phyloP scores from a whole-genome alignment of 2,888 invertebrate species.

The Diabrotica balteata region DNA sequence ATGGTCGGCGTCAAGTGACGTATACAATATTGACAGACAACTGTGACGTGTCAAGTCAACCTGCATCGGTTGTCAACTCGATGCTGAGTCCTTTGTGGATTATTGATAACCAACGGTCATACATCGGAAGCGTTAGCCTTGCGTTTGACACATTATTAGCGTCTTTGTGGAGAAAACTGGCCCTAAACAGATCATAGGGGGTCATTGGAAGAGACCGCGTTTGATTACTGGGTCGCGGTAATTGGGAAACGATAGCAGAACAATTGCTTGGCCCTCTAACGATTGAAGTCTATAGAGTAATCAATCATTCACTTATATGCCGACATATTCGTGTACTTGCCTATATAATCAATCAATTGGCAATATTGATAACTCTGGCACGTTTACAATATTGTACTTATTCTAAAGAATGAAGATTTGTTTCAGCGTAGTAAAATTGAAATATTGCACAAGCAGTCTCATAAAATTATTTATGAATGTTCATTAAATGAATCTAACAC shows the following conservation, averaged over 20 bases:
- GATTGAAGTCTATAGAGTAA: constrained; percentile 10
- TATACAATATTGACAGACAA: constrained; percentile 54
- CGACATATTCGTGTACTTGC: not conserved
- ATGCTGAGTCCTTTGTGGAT: constrained; percentile 49
- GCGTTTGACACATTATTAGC: constrained; percentile 53
- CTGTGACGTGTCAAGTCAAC: constrained; percentile 53
- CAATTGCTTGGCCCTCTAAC: constrained; percentile 7
- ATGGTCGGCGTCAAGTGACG: constrained; percentile 55
- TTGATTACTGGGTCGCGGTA: constrained; percentile 27
- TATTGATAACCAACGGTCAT: constrained; percentile 53
- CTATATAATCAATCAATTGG: not conserved
- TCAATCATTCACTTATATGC: constrained; percentile 18
- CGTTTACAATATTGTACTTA: no score
- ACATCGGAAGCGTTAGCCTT: constrained; percentile 52
- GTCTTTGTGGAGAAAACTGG: constrained; percentile 28
- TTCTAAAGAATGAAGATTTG: no score
- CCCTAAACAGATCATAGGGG: constrained; percentile 12
- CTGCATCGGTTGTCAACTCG: constrained; percentile 53
- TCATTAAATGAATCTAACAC: no score
- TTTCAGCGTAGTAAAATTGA: no score
- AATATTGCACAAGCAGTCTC: no score
- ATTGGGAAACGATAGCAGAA: constrained; percentile 26
- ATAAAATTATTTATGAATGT: no score
- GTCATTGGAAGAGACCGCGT: constrained; percentile 25
- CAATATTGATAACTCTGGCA: not conserved